Conservation (phyloP, 2,113 vertebrate genomes). For the Scortum barcoo region DNA sequence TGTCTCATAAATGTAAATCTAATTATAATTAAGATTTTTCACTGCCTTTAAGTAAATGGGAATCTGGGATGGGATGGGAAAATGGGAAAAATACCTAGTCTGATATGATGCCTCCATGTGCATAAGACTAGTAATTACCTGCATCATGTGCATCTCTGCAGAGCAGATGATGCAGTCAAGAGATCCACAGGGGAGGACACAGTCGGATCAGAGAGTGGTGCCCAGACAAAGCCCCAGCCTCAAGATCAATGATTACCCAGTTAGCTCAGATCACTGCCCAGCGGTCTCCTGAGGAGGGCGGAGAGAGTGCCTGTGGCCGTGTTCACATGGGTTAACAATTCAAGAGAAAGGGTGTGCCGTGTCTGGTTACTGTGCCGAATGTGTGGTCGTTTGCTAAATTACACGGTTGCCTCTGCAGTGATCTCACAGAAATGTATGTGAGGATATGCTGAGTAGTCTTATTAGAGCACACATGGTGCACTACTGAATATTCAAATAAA, state of each 20-base stretch:
- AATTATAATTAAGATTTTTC: conserved; percentile 5
- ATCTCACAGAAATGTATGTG: conserved; percentile 34
- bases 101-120: conserved; percentile 52
- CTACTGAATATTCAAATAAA: neutral
- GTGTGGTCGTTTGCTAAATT: conserved; percentile 66
- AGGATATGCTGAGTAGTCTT: conserved; percentile 25
- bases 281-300: conserved; percentile 64
- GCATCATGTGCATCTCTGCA: conserved; percentile 55
- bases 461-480: conserved; percentile 19
- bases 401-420: conserved; percentile 34
- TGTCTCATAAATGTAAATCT: neutral
- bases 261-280: conserved; percentile 79
- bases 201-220: conserved; percentile 76
- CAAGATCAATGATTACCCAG: conserved; percentile 83
- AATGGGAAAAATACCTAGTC: conserved; percentile 42
- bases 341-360: conserved; percentile 68
- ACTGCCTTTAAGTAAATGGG: conserved; percentile 28
- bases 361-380: conserved; percentile 69
- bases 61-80: too few relatives aligned
- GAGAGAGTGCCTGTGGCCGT: conserved; percentile 65
- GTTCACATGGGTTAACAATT: conserved; percentile 77
- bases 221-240: conserved; percentile 75
- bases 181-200: conserved; percentile 72
- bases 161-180: conserved; percentile 73
- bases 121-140: conserved; percentile 64